Evolutionary conservation across 2,888 invertebrate genomes (phyloP), one percentile per base, ranked within the genome.

Genomic region (Rhorus exstirpatorius): DNA sequence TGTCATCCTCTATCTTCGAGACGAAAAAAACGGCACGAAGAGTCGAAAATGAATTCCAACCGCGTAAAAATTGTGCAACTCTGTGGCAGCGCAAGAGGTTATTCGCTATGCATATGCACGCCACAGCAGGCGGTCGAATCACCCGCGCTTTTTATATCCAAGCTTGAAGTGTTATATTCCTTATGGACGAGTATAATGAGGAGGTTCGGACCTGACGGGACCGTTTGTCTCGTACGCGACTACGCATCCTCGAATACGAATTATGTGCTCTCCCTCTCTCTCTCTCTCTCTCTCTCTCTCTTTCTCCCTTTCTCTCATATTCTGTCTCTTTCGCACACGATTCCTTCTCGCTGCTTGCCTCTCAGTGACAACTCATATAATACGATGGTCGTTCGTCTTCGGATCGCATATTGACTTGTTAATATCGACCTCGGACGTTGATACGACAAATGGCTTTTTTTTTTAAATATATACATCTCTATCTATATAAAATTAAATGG

Each of bases 401-500:
- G 61, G 3, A 51, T 77, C 74, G 63, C 58, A 67, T 58, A 72
- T 78, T 76, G 82, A 85, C 79, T 83, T 35, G 79, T 79, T 80
- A 79, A 85, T 82, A 72, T 79, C 76, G 79, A 82, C 79, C 82
- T 85, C 82, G 80, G n/a, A 61, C 51, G 44, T n/a, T 24, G 94
- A 71, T 89, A 95, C 21, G 86, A 92, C 10, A 92, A 89, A 4
- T 87, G 95, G 38, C 94, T 95, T 7, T 87, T 94, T 1, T 93
- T 93, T 49, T 6, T 38, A 31, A 63, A 63, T 7, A 61, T n/a
- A 41, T n/a, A 14, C 17, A 49, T 17, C 38, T 21, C 1, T 31
- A 49, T 65, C 6, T 31, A 65, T 46, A 46, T 8, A 51, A 51
- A 51, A 0, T 26, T 12, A 19, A 4, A n/a, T 21, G 19, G 3